Evolutionary conservation across 2,113 vertebrate genomes (phyloP), one percentile per base, ranked within the genome.

Genomic region (Pyxicephalus adspersus): DNA sequence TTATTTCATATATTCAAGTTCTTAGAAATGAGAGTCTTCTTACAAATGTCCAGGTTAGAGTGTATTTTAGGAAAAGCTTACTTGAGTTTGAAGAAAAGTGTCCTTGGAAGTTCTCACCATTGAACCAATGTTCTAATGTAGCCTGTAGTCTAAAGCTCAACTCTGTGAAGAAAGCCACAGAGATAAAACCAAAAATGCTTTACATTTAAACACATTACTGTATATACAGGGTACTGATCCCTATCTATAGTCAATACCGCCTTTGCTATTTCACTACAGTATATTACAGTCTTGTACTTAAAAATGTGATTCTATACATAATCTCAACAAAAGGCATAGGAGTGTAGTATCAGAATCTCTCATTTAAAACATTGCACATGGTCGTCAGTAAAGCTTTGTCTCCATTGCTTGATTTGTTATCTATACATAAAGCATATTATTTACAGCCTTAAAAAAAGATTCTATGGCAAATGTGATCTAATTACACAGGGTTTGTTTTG

Each of bases 401-500:
- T 72, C 58, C 29, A 38, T 31, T 55, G 60, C 26, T 18, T 64
- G 38, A 45, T 45, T 45, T 45, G n/a, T 13, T 11, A 45, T 45
- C 54, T 64, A 29, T 60, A 55, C 76, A 20, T 34, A 73, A 16
- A 73, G 79, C 79, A 25, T 81, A 38, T 22, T 81, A 72, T 73
- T 38, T 81, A 73, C 68, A 73, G 60, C 68, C 50, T 25, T 64
- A 23, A 81, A 73, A 81, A 73, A 81, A 64, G 71, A 60, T 64
- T 81, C 25, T 73, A 64, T 20, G 54, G n/a, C 64, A 73, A 61
- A 57, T 45, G 65, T 80, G 77, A 80, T 63, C 66, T 80, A 71
- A 80, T 79, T 54, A 68, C 64, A 51, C 28, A 79, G 77, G n/a
- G 77, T 57, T 55, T 77, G 63, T 63, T 85, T 88, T 52, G 70